Evolutionary conservation across 2,888 invertebrate genomes (phyloP).

Genomic region (Xestia xanthographa): DNA sequence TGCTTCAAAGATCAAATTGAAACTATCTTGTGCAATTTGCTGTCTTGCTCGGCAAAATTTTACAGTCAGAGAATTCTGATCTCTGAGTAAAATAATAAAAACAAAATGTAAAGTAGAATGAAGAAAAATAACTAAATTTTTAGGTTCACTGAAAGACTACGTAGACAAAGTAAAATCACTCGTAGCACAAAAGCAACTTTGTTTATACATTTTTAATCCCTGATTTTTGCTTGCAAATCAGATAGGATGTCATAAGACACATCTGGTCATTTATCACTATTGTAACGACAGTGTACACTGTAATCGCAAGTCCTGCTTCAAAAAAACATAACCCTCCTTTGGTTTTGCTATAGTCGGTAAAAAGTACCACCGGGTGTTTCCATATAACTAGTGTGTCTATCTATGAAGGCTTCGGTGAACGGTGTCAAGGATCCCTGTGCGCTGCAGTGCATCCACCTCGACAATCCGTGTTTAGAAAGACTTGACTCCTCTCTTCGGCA

Average conservation of each 20-base stretch:
- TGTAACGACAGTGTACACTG: neutral
- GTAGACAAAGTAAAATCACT: neutral
- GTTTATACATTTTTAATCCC: neutral
- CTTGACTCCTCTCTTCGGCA: conserved; percentile 64
- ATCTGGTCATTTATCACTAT: neutral
- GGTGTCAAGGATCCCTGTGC: conserved; percentile 81
- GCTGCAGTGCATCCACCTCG: conserved; percentile 68
- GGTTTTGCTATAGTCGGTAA: neutral
- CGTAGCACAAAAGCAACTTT: neutral
- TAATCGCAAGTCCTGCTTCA: neutral
- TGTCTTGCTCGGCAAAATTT: conserved; percentile 9
- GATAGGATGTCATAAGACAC: neutral
- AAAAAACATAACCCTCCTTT: neutral
- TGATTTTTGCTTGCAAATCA: neutral
- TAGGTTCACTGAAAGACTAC: neutral
- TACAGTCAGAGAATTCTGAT: conserved; percentile 4
- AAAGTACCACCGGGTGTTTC: conserved; percentile 16
- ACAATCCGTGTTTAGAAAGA: conserved; percentile 70
- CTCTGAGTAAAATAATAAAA: conserved; percentile 13
- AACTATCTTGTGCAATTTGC: conserved; percentile 14
- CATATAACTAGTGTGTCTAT: conserved; percentile 38
- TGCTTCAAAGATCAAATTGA: neutral
- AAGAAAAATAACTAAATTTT: conserved; percentile 7
- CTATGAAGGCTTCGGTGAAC: conserved; percentile 65
- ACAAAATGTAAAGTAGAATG: conserved; percentile 3